Evolutionary conservation across 2,113 vertebrate genomes (phyloP).

Genomic region (Motacilla alba): DNA sequence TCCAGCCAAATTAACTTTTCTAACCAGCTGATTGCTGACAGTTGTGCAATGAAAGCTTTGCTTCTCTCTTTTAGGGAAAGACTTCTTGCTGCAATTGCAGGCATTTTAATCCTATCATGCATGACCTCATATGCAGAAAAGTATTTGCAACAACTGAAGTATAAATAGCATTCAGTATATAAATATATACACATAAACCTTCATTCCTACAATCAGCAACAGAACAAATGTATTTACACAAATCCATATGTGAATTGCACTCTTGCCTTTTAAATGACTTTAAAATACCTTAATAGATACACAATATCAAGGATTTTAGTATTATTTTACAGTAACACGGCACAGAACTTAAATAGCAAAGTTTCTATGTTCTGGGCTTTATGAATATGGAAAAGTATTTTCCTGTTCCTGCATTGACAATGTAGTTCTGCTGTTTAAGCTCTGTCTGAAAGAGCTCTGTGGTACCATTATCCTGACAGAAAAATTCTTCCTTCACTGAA

Average conservation of each 20-base stretch:
- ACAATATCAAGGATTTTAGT: neutral
- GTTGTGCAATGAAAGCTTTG: neutral
- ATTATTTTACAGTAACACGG: neutral
- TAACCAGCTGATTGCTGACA: neutral
- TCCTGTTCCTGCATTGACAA: neutral
- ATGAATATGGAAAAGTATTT: neutral
- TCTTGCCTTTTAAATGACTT: neutral
- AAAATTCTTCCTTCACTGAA: neutral
- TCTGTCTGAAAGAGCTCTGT: neutral
- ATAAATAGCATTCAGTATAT: neutral
- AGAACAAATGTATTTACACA: neutral
- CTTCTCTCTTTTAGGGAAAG: neutral
- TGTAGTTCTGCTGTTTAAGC: neutral
- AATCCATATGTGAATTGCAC: neutral
- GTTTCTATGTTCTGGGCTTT: neutral
- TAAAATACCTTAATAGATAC: neutral
- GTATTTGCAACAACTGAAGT: neutral
- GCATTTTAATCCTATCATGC: neutral
- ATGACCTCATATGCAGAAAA: neutral
- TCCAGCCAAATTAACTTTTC: neutral
- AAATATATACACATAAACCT: neutral
- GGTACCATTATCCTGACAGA: neutral
- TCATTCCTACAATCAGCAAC: neutral
- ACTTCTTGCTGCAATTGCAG: neutral
- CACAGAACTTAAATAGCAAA: neutral